Evolutionary conservation across 1,140 invertebrate species (phyloP), one percentile per base, ranked within the genome.

Genomic region (Ceratosolen fusciceps): DNA sequence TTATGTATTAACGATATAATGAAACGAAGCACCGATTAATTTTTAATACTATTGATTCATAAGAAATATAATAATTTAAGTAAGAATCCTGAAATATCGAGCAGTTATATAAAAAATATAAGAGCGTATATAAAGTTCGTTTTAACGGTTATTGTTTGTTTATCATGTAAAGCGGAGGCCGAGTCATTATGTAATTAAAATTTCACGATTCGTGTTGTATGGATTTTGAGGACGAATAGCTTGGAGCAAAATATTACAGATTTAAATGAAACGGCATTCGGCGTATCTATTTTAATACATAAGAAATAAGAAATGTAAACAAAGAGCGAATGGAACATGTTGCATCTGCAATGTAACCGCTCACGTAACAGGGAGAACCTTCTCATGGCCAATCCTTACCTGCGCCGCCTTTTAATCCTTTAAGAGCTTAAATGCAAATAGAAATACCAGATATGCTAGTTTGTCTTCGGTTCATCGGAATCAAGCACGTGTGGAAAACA

Each of bases 331-430:
- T n/a, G n/a, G 37, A 58, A 29, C 24, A 34, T 26, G 52, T 14
- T 71, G 58, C 52, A 68, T 80, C 65, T 75, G 75, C 74, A 83
- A 54, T 71, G 76, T 78, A 79, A 83, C 71, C 26, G 77, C 16
- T 79, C 77, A 74, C 60, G 47, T 79, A 79, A 79, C 54, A 47
- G n/a, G n/a, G 14, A 37, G 31, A 79, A 79, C 47, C 71, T 67
- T 79, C 77, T 79, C 43, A 79, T 79, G 71, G 68, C 58, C 77
- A 74, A 72, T 47, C 56, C 70, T 26, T 62, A 74, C 77, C 58
- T 74, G 34, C 68, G 62, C 47, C 37, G 43, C n/a, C 24, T 43
- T 58, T 21, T 10, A 58, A 24, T 14, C 39, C 39, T 7, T 62
- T 47, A 21, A 14, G 56, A 29, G 8, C 14, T 56, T 24, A 10